These are phyloP conservation scores for Helobdella robusta DNA, from an alignment of 2,888 invertebrate genomes.

Conservation along the genomic window DNA sequence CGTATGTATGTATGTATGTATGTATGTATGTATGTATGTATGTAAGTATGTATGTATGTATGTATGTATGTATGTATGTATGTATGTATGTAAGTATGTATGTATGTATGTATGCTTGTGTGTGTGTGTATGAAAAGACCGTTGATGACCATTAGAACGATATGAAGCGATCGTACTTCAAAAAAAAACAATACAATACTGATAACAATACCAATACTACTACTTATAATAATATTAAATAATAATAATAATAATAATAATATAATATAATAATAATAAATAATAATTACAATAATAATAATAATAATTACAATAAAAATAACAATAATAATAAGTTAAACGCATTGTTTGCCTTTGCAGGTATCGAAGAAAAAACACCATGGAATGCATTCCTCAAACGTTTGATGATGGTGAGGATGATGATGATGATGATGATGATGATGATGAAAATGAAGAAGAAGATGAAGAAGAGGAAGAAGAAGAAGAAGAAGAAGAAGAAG, in stretches of 20 bases:
- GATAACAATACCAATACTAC: background rate
- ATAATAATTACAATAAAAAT: too few relatives aligned
- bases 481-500: too few relatives aligned
- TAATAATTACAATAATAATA: too few relatives aligned
- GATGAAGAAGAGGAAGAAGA: too few relatives aligned
- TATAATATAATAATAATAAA: too few relatives aligned
- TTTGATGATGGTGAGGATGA: too few relatives aligned
- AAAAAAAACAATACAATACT: background rate
- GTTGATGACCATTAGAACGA: background rate
- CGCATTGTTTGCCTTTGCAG: too few relatives aligned
- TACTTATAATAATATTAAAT: background rate
- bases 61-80: slow-evolving; percentile 5
- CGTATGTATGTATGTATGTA: slow-evolving; percentile 7
- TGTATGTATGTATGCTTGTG: background rate
- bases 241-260: background rate
- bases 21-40: slow-evolving; percentile 8
- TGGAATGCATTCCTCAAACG: too few relatives aligned
- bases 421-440: too few relatives aligned
- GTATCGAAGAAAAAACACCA: too few relatives aligned
- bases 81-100: background rate
- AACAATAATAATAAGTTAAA: too few relatives aligned
- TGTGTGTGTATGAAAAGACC: background rate
- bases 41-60: slow-evolving; percentile 7
- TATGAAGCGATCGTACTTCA: background rate
- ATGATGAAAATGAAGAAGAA: too few relatives aligned